Base-by-base conservation (phyloP, 2,113 vertebrate genomes). In the Mobula birostris region DNA sequence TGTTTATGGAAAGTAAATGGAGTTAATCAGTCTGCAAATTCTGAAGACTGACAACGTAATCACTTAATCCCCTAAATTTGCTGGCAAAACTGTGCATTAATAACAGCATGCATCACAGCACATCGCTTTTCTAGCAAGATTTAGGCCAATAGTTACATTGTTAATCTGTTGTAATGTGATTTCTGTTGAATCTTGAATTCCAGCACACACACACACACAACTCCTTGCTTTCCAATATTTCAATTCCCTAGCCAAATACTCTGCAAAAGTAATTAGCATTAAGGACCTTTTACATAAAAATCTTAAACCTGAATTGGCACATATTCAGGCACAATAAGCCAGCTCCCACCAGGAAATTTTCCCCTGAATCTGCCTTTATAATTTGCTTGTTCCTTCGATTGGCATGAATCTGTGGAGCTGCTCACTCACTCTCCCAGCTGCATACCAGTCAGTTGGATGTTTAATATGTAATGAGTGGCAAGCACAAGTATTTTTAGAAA, bases 181-280 rank as follows among this genome's bases (percentile, higher is more conserved):
- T 90, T 90, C 29, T 66, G 61, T n/a, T 63, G 14, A 90, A 68
- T 19, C 61, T 32, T 66, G 85, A 63, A 90, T 68, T 66, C 61
- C 29, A n/a, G n/a, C 61, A 32, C 5, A 66, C 29, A 1, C 61
- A 14, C n/a, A n/a, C 61, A 66, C 5, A 66, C 29, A 0, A 0
- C 29, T 19, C 61, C 66, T 63, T 88, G 85, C 29, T 88, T 32
- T 90, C 32, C n/a, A 90, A 32, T 61, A 68, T 90, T 68, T 90
- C 85, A 90, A 19, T 66, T 61, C 36, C 85, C 85, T 32, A 2
- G n/a, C 61, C n/a, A 90, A 90, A 63, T 56, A 7, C 56, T 68
- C 17, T 66, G 85, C 29, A 66, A 66, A 90, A n/a, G 29, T 90
- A 66, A 90, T 90, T 68, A 66, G 61, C 32, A 90, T 90, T 90